Evolutionary conservation across 2,797 vertebrate genomes (phyloP), one percentile per base, ranked within the genome.

Genomic region (Chloroceryle inda): DNA sequence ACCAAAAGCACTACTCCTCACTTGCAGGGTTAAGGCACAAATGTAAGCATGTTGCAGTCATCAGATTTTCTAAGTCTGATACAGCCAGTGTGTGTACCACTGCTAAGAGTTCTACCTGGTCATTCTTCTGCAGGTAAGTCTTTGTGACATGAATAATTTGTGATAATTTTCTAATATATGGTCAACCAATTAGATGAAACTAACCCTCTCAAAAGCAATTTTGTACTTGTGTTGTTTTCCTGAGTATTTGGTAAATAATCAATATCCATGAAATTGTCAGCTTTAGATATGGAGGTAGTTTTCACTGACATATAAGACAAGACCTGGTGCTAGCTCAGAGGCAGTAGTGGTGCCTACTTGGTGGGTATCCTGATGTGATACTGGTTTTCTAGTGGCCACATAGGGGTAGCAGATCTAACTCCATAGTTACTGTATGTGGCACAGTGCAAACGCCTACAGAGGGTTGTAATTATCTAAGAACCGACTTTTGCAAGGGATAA

Each of bases 401-500:
- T 13, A 58, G 62, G 11, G 21, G 13, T 31, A 63, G 47, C 19
- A 89, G 23, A 58, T 81, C 18, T 53, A 75, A 49, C 50, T 91
- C 59, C 5, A 1, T 76, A 81, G 49, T 52, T 68, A 40, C 23
- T 52, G 1, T 50, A 85, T 85, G 29, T 67, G 21, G 17, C 73
- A 64, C 37, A 45, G 26, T 2, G 1, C 8, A 9, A 90, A 72
- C 24, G 71, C 52, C 71, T 85, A 20, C 14, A 68, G 29, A 37
- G 15, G 53, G 5, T 71, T 85, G 37, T 61, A 74, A 85, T 91
- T 85, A 64, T 55, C 78, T 83, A 37, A 56, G 38, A 95, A 72
- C 15, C 27, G 77, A 69, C 24, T 77, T 89, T 75, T 86, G 12
- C 50, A 72, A 16, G 6, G 33, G 15, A 2, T 91, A 73, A 64